Base-by-base conservation (phyloP, 2,797 vertebrate species). In the Macrochelys suwanniensis region DNA sequence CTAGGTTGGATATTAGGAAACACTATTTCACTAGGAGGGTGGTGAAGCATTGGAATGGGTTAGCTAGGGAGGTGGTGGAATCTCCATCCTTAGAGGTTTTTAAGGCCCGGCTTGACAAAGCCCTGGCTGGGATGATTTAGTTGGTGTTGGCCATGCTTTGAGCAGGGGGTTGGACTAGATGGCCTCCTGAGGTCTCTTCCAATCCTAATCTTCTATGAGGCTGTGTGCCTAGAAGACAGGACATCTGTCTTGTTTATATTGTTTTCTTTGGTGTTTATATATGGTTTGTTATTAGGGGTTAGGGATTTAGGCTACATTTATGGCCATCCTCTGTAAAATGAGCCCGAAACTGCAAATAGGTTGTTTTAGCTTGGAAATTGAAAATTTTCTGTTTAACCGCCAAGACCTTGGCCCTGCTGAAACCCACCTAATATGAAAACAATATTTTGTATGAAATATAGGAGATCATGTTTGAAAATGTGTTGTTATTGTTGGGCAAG, bases 291-390 rank as follows among this genome's bases (percentile, higher is more conserved):
- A 2, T 57, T 7, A 11, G 13, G 87, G 2, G 7, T 56, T 76
- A 87, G 54, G 51, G 51, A 91, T 94, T 93, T 90, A 90, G 51
- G 4, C 33, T 59, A 49, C 3, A 4, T 88, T 94, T 12, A 8
- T 31, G 65, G 23, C 8, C 81, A 5, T 50, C 16, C 50, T 91
- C 50, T 88, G 51, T 37, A 82, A 84, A 93, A 92, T 16, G 33
- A 87, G 42, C 13, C 0, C 0, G 82, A 17, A 26, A 19, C 2
- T 85, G 26, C 50, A 54, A 54, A 31, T 0, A 1, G 47, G 1
- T 0, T 78, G 6, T 51, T 95, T 89, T 61, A 94, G 28, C 12
- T 59, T 91, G 81, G 42, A 82, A 95, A 89, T 81, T 26, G 1
- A n/a, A 8, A 89, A 4, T 31, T 79, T 88, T 94, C 42, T 82